Percentiles rank a stretch among this genome's conserved stretches.
Evolutionary conservation across 2,113 vertebrate species (phyloP).

Genomic region (Hippocampus comes): DNA sequence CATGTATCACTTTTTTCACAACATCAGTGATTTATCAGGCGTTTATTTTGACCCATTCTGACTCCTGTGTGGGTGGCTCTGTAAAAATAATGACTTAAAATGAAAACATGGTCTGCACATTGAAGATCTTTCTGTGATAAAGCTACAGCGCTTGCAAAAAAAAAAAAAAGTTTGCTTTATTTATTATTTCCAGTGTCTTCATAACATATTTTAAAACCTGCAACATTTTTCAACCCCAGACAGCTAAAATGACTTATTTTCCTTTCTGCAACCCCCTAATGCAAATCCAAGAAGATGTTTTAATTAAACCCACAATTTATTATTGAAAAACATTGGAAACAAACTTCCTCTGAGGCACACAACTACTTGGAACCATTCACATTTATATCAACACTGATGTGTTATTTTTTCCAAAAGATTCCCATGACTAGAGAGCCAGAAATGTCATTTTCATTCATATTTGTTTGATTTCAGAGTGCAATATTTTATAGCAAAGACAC

Average conservation of each 20-base stretch:
- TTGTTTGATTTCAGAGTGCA: too few species aligned
- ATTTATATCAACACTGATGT: conserved; percentile 18
- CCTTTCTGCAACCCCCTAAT: conserved; percentile 26
- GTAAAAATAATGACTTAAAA: conserved; percentile 14
- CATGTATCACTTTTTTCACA: conserved; percentile 36
- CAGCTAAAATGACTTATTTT: conserved; percentile 38
- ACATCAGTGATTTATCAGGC: conserved; percentile 36
- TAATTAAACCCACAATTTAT: conserved; percentile 65
- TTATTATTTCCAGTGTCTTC: conserved; percentile 11
- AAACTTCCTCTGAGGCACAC: conserved; percentile 40
- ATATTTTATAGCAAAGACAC: background rate
- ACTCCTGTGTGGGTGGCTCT: conserved; percentile 18
- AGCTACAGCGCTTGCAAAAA: background rate
- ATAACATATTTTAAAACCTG: conserved; percentile 24
- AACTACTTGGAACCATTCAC: conserved; percentile 23
- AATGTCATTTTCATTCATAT: background rate
- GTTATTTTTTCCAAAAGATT: conserved; percentile 1
- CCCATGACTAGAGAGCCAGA: background rate
- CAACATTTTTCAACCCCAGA: conserved; percentile 24
- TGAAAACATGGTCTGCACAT: conserved; percentile 14
- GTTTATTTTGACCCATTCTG: conserved; percentile 29
- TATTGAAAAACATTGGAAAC: conserved; percentile 56
- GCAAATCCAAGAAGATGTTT: conserved; percentile 37
- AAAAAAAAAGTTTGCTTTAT: background rate
- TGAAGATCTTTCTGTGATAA: conserved; percentile 11